A percentile compares a stretch with the other conserved stretches of the same genome.
Evolutionary conservation across 2,888 invertebrate genomes (phyloP).

Genomic region (Sinhomidia bicolor): DNA sequence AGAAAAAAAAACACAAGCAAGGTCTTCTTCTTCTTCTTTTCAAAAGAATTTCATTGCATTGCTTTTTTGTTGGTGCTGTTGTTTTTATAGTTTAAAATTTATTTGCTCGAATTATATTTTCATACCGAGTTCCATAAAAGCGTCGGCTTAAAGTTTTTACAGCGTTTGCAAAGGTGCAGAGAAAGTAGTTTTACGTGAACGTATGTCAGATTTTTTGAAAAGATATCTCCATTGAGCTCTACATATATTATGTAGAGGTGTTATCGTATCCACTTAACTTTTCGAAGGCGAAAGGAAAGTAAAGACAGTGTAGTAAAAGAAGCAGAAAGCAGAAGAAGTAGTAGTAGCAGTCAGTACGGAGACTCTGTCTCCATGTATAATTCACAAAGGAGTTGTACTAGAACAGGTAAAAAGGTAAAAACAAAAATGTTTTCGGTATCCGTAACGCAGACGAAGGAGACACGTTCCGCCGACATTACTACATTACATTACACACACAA

Average conservation of each 20-base stretch:
- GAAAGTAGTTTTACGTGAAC: background rate
- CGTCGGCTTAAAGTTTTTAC: too few relatives aligned
- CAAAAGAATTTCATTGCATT: background rate
- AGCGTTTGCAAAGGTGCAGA: background rate
- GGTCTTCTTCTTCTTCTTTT: background rate
- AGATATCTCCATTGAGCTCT: background rate
- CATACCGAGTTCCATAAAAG: background rate
- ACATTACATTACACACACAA: too few relatives aligned
- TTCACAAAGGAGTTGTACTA: constrained; percentile 29
- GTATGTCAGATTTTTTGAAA: background rate
- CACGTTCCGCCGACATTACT: background rate
- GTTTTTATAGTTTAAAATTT: constrained; percentile 16
- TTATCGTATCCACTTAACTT: background rate
- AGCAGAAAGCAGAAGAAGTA: too few relatives aligned
- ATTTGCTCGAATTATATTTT: background rate
- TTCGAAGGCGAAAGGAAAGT: background rate
- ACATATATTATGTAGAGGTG: background rate
- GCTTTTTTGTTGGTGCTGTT: background rate
- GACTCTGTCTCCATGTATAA: constrained; percentile 48
- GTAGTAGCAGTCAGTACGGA: too few relatives aligned
- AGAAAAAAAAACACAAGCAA: background rate
- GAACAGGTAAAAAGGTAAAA: constrained; percentile 21
- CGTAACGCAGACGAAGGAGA: constrained; percentile 19
- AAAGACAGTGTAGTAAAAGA: background rate
- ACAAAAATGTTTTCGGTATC: background rate